Base-by-base conservation (phyloP, 2,888 invertebrate genomes). In the Nudaria mundana region DNA sequence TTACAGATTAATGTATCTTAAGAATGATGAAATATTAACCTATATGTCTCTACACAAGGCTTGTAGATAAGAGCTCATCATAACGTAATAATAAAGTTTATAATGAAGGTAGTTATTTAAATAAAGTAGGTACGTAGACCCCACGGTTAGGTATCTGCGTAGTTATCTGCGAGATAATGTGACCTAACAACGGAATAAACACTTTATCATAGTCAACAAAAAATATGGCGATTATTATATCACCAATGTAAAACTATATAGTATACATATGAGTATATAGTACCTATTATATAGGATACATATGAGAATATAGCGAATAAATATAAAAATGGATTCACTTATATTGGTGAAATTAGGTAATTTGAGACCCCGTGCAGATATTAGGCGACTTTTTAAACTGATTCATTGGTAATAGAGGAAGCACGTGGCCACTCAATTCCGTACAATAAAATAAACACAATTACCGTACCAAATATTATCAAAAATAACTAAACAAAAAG, bases 11-110 rank as follows among this genome's bases (percentile, higher is more conserved):
- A 20, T 20, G 34, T 31, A 38, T 26, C 34, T 40, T 39, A 5
- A 29, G 23, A 37, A 38, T 58, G 56, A 58, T 54, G 56, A 39
- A 58, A 57, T 28, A 14, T 30, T 26, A 26, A 39, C 33, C 23
- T 37, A 50, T 35, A 30, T 55, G 36, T 30, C 18, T 22, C 14
- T 24, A 24, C 10, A 24, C 11, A 37, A 33, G 30, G 16, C 32
- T 37, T 40, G 29, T 6, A 31, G 53, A 57, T 56, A 56, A 48
- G 30, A 41, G 25, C 13, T 43, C 43, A 43, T 43, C 15, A 13
- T 25, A 18, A 40, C n/a, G n/a, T 28, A 8, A 8, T 32, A 8
- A 20, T 20, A 20, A 20, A 20, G 5, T 5, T 20, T 20, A 20
- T 20, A 18, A 5, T 18, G 5, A 18, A 18, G 2, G 20, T 7